Percentiles rank a stretch among this genome's conserved stretches.
Evolutionary conservation across 2,797 vertebrate species (phyloP).

Genomic region (Neopelma chrysocephalum): DNA sequence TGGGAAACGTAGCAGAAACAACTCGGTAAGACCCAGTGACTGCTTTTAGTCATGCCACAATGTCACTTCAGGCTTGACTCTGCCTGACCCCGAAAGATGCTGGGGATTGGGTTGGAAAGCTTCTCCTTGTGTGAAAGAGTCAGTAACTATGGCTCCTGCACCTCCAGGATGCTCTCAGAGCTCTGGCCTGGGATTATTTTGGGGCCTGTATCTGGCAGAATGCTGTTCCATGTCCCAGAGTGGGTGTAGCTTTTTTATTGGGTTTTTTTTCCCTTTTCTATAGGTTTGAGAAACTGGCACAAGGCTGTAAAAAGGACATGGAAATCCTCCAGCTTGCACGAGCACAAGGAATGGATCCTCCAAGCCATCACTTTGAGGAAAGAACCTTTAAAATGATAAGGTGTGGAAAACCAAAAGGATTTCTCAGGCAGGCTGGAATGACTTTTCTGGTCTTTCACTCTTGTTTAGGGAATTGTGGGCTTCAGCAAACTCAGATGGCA

Average conservation of each 20-base stretch:
- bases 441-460: not conserved
- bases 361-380: conserved; percentile 93
- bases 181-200: not conserved
- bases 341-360: conserved; percentile 87
- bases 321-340: conserved; percentile 90
- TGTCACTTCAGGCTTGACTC: not conserved
- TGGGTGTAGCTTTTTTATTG: not conserved
- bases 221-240: not conserved
- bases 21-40: conserved; percentile 81
- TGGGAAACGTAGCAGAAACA: conserved; percentile 90
- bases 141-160: not conserved
- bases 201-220: not conserved
- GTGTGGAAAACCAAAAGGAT: conserved; percentile 64
- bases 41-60: not conserved
- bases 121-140: not conserved
- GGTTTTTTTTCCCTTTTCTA: not conserved
- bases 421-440: not conserved
- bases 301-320: conserved; percentile 88
- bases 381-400: conserved; percentile 90
- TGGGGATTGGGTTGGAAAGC: not conserved
- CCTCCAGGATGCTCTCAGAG: not conserved
- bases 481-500: not conserved
- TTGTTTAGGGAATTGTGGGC: not conserved
- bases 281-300: conserved; percentile 95
- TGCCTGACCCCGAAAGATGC: not conserved